Evolutionary conservation across 2,888 invertebrate species (phyloP).

Genomic region (Eueremaeus valkanovi): DNA sequence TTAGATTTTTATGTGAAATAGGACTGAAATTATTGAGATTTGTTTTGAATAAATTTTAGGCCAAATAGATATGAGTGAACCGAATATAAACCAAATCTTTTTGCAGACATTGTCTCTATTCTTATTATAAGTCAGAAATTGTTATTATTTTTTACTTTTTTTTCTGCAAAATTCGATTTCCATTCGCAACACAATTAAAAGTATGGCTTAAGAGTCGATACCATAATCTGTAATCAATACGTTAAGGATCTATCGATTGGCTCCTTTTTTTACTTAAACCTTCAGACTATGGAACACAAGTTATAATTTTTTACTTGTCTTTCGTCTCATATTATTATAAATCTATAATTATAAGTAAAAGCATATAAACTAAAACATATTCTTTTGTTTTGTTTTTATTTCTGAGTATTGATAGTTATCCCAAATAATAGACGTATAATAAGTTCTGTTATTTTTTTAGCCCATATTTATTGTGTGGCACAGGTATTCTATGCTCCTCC

Average conservation of each 20-base stretch:
- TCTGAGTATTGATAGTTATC: slow-evolving; percentile 8
- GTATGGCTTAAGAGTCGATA: not conserved
- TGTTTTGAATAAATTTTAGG: not conserved
- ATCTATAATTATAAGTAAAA: slow-evolving; percentile 1
- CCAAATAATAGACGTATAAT: slow-evolving; percentile 31
- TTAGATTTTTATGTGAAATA: too few relatives aligned
- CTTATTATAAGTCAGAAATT: too few relatives aligned
- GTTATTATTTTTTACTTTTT: slow-evolving; percentile 5
- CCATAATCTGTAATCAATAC: slow-evolving; percentile 32
- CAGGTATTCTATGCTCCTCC: not conserved
- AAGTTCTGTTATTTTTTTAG: too few relatives aligned
- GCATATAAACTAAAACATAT: not conserved
- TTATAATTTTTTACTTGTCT: not conserved
- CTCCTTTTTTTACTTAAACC: slow-evolving; percentile 1
- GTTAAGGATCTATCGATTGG: slow-evolving; percentile 1
- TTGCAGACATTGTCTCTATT: too few relatives aligned
- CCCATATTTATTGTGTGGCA: slow-evolving; percentile 1
- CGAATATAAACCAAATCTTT: too few relatives aligned
- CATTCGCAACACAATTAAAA: slow-evolving; percentile 7
- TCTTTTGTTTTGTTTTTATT: slow-evolving; percentile 10
- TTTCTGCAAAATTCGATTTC: slow-evolving; percentile 1
- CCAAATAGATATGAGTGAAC: too few relatives aligned
- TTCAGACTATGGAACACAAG: not conserved
- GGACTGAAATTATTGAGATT: too few relatives aligned
- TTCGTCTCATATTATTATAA: not conserved